These are phyloP conservation scores for Acanthosepion pharaonis DNA, from an alignment of 2,888 invertebrate genomes.

Conservation along the genomic window DNA sequence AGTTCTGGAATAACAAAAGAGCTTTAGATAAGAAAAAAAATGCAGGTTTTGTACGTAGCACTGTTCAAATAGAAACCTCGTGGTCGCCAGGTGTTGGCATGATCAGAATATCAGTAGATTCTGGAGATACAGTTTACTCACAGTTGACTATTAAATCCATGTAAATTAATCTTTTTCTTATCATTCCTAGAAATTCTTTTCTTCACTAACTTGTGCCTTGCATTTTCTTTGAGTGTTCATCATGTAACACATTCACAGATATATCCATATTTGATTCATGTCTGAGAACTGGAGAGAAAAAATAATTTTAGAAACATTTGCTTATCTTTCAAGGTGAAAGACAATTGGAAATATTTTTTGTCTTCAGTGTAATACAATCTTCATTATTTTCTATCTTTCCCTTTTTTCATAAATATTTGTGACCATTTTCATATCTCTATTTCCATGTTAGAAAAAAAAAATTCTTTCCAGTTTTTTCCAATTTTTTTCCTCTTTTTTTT, in stretches of 20 bases:
- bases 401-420: no score
- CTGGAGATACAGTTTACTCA: neutral
- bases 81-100: neutral
- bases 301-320: no score
- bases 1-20: no score
- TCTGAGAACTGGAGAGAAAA: neutral
- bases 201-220: neutral
- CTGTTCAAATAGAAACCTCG: neutral
- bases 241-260: neutral
- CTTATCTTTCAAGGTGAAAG: neutral
- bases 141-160: neutral
- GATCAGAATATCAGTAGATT: neutral
- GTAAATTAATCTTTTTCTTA: constrained; percentile 10
- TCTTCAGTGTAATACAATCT: neutral
- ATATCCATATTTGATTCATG: neutral
- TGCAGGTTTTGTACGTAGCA: neutral
- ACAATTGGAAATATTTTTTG: neutral
- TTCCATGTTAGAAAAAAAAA: no score
- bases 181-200: neutral
- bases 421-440: no score
- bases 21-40: neutral
- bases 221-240: neutral
- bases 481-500: no score
- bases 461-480: no score
- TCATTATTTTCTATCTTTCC: no score